Evolutionary conservation across 2,888 invertebrate species (phyloP), one percentile per base, ranked within the genome.

Genomic region (Eupithecia insigniata): DNA sequence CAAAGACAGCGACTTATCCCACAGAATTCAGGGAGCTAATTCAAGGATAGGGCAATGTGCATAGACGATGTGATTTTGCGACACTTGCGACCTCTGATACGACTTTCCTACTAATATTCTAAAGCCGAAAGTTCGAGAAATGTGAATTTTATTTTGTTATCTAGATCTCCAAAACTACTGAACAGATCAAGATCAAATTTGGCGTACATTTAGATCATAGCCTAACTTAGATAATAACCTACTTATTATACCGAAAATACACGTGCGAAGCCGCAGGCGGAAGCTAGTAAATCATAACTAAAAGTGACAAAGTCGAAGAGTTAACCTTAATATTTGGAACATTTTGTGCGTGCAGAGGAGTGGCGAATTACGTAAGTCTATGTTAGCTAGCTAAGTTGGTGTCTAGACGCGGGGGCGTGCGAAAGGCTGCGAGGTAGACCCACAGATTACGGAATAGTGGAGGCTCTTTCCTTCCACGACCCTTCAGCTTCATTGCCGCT

Each of bases 371-470:
- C 73, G 73, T 78, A 77, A 76, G 82, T 83, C 78, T 82, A 79
- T 82, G 81, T 80, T 76, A 74, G 73, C 74, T 73, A 72, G 75
- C 64, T 36, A 79, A 34, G 61, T 62, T 34, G 61, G 34, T 34
- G 89, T 90, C 90, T 90, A 90, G 90, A 90, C 90, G 87, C 87
- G 89, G 86, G 87, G 90, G 90, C 82, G 82, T 79, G 77, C 79
- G 79, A 84, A 86, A 83, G 86, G 84, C 85, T 84, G 82, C 80
- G 80, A 79, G 81, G 81, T 60, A 72, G 70, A 74, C 66, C 72
- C 75, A 74, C 76, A 78, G 74, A 36, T 61, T 72, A 67, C 39
- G 28, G 65, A 46, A 69, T 28, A 74, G 74, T 70, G 22, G 36
- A 76, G 74, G 78, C 74, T 79, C 80, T 82, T 83, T 82, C 82